Evolutionary conservation across 1,140 invertebrate species (phyloP).

Genomic region (Procambarus clarkii): DNA sequence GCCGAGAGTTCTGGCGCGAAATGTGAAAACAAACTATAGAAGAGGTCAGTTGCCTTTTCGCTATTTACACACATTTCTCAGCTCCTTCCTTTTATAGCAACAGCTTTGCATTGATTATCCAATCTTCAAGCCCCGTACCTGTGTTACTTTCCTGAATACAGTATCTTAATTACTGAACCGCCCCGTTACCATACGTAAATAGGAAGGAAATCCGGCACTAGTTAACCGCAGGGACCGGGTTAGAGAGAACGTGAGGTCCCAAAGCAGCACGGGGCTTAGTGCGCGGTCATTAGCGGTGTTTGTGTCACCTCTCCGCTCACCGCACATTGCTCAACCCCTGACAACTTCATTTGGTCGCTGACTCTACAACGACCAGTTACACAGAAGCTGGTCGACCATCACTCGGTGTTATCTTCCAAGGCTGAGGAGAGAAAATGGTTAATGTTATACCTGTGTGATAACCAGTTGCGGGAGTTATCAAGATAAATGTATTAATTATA

Average conservation of each 20-base stretch:
- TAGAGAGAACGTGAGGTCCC: constrained; percentile 11
- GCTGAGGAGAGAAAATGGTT: too few relatives aligned
- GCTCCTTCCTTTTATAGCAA: not conserved
- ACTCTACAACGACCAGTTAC: too few relatives aligned
- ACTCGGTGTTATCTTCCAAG: too few relatives aligned
- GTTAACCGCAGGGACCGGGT: not conserved
- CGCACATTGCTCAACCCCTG: not conserved
- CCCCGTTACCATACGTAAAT: not conserved
- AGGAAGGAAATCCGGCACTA: not conserved
- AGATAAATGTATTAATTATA: too few relatives aligned
- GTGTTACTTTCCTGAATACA: not conserved
- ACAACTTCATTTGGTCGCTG: constrained; percentile 1
- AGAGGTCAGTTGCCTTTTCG: not conserved
- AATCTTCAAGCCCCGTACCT: not conserved
- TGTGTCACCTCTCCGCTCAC: not conserved
- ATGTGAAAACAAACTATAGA: constrained; percentile 17
- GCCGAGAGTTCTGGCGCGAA: constrained; percentile 15
- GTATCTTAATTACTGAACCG: not conserved
- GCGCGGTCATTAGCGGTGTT: constrained; percentile 21
- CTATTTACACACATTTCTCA: not conserved
- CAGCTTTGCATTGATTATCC: not conserved
- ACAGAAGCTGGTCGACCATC: too few relatives aligned
- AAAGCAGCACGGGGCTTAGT: not conserved
- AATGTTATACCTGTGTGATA: too few relatives aligned
- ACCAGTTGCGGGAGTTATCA: too few relatives aligned